Conservation (phyloP, 1,140 invertebrate genomes). For the Wasmannia auropunctata region DNA sequence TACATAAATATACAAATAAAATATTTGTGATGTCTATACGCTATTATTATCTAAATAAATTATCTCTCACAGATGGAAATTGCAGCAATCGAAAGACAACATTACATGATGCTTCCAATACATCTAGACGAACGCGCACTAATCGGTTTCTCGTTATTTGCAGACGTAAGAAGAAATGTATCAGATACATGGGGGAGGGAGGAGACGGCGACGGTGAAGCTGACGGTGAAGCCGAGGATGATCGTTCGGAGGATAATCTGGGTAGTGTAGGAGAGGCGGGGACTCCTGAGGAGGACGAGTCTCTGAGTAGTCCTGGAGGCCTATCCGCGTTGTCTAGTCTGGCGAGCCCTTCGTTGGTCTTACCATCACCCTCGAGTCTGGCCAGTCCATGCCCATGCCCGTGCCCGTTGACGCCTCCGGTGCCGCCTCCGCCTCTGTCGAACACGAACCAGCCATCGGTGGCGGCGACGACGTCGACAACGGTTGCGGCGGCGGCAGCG, state of each 20-base stretch:
- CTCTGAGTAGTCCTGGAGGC: conserved; percentile 91
- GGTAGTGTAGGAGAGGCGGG: conserved; percentile 91
- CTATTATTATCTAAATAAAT: neutral
- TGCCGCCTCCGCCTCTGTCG: conserved; percentile 81
- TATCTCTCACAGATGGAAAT: conserved; percentile 54
- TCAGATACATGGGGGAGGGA: conserved; percentile 94
- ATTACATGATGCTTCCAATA: neutral
- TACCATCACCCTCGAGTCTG: conserved; percentile 89
- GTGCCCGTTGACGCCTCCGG: conserved; percentile 84
- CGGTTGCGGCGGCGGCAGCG: conserved; percentile 34
- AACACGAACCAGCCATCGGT: conserved; percentile 74
- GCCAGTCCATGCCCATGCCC: conserved; percentile 86
- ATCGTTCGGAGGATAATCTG: conserved; percentile 92
- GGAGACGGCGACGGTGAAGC: conserved; percentile 89
- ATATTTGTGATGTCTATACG: neutral
- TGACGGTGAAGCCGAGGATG: conserved; percentile 88
- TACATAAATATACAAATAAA: neutral
- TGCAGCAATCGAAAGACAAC: neutral
- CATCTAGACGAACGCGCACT: neutral
- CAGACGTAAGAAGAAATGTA: conserved; percentile 99
- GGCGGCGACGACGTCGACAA: conserved; percentile 6
- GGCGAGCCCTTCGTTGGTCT: conserved; percentile 90
- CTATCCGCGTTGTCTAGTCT: conserved; percentile 92
- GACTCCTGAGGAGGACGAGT: conserved; percentile 90
- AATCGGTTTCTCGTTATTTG: conserved; percentile 75